These are phyloP conservation scores for Fundulus diaphanus DNA, from an alignment of 2,797 vertebrate genomes.

Conservation along the genomic window DNA sequence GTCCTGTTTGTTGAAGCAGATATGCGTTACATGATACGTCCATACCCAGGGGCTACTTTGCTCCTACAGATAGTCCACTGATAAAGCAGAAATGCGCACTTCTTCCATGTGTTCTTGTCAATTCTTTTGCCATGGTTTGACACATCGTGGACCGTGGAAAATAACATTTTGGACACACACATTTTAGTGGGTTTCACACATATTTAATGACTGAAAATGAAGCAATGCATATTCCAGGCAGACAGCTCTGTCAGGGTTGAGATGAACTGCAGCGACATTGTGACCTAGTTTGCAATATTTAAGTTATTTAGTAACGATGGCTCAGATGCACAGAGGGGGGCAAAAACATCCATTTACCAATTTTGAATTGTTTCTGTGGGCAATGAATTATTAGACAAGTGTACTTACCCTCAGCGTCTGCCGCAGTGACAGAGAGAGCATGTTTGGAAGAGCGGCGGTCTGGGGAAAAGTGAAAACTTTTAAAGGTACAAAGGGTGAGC, in stretches of 20 bases:
- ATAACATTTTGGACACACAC: conserved; percentile 6
- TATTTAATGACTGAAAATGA: conserved; percentile 9
- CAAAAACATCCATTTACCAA: not conserved
- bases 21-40: conserved; percentile 55
- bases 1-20: conserved; percentile 58
- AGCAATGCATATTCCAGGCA: not conserved
- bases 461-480: conserved; percentile 40
- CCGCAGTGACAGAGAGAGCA: conserved; percentile 52
- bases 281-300: conserved; percentile 32
- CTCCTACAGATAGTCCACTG: conserved; percentile 47
- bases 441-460: conserved; percentile 42
- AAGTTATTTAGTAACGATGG: conserved; percentile 17
- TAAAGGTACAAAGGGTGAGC: conserved; percentile 54
- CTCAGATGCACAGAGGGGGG: not conserved
- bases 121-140: conserved; percentile 28
- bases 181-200: not conserved
- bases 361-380: not conserved
- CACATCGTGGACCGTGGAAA: not conserved
- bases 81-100: conserved; percentile 40
- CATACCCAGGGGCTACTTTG: conserved; percentile 54
- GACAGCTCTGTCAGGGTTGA: conserved; percentile 4
- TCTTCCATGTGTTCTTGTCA: conserved; percentile 63
- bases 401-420: conserved; percentile 59
- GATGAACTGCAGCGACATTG: conserved; percentile 15
- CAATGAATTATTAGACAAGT: conserved; percentile 14